These are phyloP conservation scores for Epizoanthus rinbou DNA, from an alignment of 92 coral and sea anemone genomes.

Conservation along the genomic window DNA sequence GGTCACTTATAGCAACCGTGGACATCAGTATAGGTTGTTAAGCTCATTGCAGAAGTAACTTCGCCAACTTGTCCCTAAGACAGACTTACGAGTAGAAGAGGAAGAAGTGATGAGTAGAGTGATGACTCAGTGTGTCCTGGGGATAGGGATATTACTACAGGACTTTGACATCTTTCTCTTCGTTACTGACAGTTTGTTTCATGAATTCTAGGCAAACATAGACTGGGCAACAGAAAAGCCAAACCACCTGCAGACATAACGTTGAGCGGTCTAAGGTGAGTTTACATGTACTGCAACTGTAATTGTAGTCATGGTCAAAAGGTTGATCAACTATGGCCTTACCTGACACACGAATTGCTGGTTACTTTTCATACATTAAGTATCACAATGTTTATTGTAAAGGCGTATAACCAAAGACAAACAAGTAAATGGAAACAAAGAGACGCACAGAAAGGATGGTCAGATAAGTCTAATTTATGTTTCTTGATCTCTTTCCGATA, in stretches of 20 bases:
- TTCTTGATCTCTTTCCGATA: conserved; percentile 9
- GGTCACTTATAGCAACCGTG: no score
- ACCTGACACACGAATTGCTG: not conserved
- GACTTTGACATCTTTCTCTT: not conserved
- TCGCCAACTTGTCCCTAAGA: no score
- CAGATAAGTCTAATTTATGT: no score
- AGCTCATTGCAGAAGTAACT: no score
- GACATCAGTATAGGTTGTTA: no score
- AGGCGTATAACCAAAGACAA: not conserved
- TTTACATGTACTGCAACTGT: not conserved
- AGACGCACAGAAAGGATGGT: not conserved
- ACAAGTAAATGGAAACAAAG: not conserved
- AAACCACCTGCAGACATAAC: conserved; percentile 88
- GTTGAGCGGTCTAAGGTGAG: conserved; percentile 83
- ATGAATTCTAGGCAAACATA: conserved; percentile 60
- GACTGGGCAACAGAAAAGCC: conserved; percentile 85
- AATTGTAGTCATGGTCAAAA: not conserved
- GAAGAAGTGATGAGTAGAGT: no score
- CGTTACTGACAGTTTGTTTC: not conserved
- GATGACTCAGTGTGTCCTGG: no score
- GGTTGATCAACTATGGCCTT: not conserved
- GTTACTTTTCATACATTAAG: not conserved
- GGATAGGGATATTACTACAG: not conserved
- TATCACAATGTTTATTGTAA: no score
- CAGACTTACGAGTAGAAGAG: no score